These are phyloP conservation scores for Helostoma temminkii DNA, from an alignment of 2,797 vertebrate genomes.

Conservation along the genomic window DNA sequence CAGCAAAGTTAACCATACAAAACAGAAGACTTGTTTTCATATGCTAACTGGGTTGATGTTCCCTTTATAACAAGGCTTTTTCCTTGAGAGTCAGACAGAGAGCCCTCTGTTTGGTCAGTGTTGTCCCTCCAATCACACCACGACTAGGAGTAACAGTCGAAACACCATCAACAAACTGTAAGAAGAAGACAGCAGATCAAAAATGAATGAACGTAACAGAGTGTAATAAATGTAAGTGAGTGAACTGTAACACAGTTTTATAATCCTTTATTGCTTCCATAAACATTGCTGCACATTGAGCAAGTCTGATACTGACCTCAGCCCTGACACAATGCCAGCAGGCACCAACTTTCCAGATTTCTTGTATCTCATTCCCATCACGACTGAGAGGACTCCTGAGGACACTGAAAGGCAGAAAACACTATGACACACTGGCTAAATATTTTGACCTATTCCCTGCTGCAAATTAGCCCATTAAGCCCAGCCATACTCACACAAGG, in stretches of 20 bases:
- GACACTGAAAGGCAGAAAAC: constrained; percentile 79
- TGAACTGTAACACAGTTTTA: neutral
- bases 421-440: neutral
- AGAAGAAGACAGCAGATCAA: constrained; percentile 29
- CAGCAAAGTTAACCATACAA: constrained; percentile 10
- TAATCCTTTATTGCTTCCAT: neutral
- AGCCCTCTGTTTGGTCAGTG: constrained; percentile 1
- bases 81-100: neutral
- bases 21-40: constrained; percentile 9
- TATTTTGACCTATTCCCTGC: neutral
- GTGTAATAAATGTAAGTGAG: too few species aligned
- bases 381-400: constrained; percentile 85
- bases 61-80: constrained; percentile 21
- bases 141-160: constrained; percentile 85
- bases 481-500: constrained; percentile 87
- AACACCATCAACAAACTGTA: constrained; percentile 93
- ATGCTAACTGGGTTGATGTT: constrained; percentile 28
- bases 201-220: too few species aligned
- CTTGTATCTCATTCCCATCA: constrained; percentile 95
- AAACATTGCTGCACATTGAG: neutral
- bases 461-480: neutral
- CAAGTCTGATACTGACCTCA: constrained; percentile 85
- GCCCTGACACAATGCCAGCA: constrained; percentile 88
- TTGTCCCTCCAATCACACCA: constrained; percentile 44
- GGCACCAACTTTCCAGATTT: constrained; percentile 93